Conservation (phyloP, 2,888 invertebrate species). For the Willowsia nigromaculata region DNA sequence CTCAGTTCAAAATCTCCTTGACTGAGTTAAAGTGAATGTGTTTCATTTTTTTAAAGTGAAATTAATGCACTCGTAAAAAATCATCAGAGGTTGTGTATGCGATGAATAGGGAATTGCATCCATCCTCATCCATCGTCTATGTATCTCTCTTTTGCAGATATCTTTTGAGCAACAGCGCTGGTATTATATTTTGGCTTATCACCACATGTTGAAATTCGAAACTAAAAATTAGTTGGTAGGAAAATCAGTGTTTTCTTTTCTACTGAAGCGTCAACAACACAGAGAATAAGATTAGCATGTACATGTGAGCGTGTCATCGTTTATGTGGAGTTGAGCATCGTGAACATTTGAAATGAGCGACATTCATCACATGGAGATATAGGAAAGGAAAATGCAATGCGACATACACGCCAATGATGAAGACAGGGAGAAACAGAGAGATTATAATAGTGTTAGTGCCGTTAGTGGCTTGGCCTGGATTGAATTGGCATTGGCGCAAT, state of each 20-base stretch:
- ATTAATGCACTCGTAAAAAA: not conserved
- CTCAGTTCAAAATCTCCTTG: not conserved
- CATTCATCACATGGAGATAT: constrained; percentile 17
- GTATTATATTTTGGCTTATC: not conserved
- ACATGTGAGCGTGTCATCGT: not conserved
- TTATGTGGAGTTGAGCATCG: constrained; percentile 7
- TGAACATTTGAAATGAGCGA: not conserved
- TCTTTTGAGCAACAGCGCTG: not conserved
- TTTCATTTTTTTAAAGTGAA: constrained; percentile 31
- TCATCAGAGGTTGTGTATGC: not conserved
- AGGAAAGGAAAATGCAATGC: not conserved
- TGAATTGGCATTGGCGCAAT: constrained; percentile 67
- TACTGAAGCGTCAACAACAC: not conserved
- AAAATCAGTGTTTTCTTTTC: not conserved
- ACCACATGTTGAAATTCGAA: constrained; percentile 22
- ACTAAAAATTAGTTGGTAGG: not conserved
- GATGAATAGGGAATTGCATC: not conserved
- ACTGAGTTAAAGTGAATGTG: not conserved
- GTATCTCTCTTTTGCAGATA: not conserved
- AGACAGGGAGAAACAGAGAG: constrained; percentile 16
- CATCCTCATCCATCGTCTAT: constrained; percentile 16
- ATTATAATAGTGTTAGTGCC: constrained; percentile 59
- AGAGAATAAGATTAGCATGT: not conserved
- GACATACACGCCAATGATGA: constrained; percentile 24
- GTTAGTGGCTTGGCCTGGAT: constrained; percentile 67